Evolutionary conservation across 2,113 vertebrate species (phyloP).

Genomic region (Platysternon megacephalum): DNA sequence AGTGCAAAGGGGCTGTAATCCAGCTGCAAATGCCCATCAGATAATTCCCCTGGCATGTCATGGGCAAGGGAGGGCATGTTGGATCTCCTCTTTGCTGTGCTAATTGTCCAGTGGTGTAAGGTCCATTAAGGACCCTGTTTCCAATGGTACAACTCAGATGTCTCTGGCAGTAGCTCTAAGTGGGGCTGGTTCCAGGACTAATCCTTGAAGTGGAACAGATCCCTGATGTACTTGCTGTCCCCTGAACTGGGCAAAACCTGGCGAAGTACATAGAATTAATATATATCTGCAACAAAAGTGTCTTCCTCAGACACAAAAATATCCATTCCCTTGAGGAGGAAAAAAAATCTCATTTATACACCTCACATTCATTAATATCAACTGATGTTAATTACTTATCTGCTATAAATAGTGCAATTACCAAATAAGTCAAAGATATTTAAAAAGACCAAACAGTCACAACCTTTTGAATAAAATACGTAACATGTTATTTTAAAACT

Average conservation of each 20-base stretch:
- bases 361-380: neutral
- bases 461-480: constrained; percentile 32
- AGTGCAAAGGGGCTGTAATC: neutral
- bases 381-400: neutral
- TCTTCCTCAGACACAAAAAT: neutral
- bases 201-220: neutral
- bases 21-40: neutral
- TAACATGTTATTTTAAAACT: constrained; percentile 16
- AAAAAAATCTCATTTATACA: neutral
- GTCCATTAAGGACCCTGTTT: neutral
- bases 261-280: fast-evolving
- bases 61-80: neutral
- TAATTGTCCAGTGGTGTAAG: neutral
- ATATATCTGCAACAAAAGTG: neutral
- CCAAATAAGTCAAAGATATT: constrained; percentile 36
- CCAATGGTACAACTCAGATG: neutral
- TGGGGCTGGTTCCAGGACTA: neutral
- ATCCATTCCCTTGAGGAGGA: neutral
- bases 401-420: constrained; percentile 32
- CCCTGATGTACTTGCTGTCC: neutral
- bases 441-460: neutral
- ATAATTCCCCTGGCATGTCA: neutral
- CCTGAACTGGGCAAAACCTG: fast-evolving
- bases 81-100: neutral
- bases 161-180: neutral